These are phyloP conservation scores for Drosophila carrolli DNA, from an alignment of 1,140 invertebrate species.

Conservation along the genomic window DNA sequence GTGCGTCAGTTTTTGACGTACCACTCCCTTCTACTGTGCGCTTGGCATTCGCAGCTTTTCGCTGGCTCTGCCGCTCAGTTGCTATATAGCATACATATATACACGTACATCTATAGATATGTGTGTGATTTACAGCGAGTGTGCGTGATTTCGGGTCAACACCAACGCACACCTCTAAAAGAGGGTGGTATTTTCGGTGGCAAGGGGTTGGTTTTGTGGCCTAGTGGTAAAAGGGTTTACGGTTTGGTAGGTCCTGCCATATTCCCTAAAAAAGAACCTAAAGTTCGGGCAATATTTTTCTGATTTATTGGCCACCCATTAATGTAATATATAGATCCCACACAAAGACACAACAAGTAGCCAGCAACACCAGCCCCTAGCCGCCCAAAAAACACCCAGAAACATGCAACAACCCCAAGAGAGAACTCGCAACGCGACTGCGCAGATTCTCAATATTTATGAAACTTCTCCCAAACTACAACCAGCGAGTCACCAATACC, in stretches of 20 bases:
- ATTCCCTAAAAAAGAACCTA: neutral
- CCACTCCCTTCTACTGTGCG: slow-evolving; percentile 84
- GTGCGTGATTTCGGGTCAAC: slow-evolving; percentile 81
- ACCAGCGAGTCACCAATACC: slow-evolving; percentile 60
- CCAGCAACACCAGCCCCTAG: slow-evolving; percentile 38
- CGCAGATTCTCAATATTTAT: slow-evolving; percentile 44
- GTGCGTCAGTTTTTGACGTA: slow-evolving; percentile 85
- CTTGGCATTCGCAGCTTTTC: slow-evolving; percentile 75
- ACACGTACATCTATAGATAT: slow-evolving; percentile 16
- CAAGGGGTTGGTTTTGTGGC: slow-evolving; percentile 26
- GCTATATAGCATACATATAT: slow-evolving; percentile 34
- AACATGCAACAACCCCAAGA: slow-evolving; percentile 57
- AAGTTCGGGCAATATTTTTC: neutral
- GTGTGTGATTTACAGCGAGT: slow-evolving; percentile 81
- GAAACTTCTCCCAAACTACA: slow-evolving; percentile 3
- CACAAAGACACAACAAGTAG: slow-evolving; percentile 78
- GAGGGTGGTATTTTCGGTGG: slow-evolving; percentile 24
- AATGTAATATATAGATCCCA: slow-evolving; percentile 39
- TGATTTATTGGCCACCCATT: slow-evolving; percentile 17
- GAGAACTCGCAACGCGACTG: slow-evolving; percentile 1
- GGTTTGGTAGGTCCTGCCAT: neutral
- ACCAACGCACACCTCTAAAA: slow-evolving; percentile 46
- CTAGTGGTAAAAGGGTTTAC: slow-evolving; percentile 13
- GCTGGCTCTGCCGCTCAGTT: slow-evolving; percentile 57
- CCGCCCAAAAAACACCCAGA: neutral